Percentiles rank a stretch among this genome's conserved stretches.
These are phyloP conservation scores for Xestia ashworthii DNA, from an alignment of 2,888 invertebrate species.

Conservation along the genomic window DNA sequence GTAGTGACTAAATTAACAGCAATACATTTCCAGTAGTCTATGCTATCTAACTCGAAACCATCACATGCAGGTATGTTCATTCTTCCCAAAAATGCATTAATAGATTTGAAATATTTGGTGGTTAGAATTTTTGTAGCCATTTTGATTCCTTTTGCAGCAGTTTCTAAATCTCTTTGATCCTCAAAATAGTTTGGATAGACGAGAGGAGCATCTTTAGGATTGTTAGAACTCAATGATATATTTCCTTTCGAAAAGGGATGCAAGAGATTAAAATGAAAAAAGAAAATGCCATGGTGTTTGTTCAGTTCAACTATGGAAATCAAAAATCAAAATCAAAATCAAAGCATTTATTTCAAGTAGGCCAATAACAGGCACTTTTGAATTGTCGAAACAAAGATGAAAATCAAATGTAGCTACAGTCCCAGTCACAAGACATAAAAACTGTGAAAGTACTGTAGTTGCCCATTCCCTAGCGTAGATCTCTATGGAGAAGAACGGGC, in stretches of 20 bases:
- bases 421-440: too few species aligned
- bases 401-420: too few species aligned
- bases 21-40: conserved; percentile 52
- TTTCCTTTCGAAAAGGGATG: conserved; percentile 57
- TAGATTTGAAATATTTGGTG: conserved; percentile 45
- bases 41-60: conserved; percentile 59
- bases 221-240: conserved; percentile 47
- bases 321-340: too few species aligned
- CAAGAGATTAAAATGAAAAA: conserved; percentile 41
- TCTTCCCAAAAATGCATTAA: conserved; percentile 48
- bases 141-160: conserved; percentile 40
- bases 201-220: conserved; percentile 48
- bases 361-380: too few species aligned
- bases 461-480: too few species aligned
- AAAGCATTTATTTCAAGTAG: too few species aligned
- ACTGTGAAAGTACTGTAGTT: too few species aligned
- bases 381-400: too few species aligned
- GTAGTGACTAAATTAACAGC: conserved; percentile 75
- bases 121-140: conserved; percentile 43
- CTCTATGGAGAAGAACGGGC: too few species aligned
- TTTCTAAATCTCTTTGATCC: conserved; percentile 46
- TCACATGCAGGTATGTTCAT: conserved; percentile 47
- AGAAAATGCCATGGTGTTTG: conserved; percentile 38
- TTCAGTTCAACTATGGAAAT: conserved; percentile 37
- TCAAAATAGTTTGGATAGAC: conserved; percentile 49